Conservation (phyloP, 2,888 invertebrate genomes). For the Polylopha cassiicola region DNA sequence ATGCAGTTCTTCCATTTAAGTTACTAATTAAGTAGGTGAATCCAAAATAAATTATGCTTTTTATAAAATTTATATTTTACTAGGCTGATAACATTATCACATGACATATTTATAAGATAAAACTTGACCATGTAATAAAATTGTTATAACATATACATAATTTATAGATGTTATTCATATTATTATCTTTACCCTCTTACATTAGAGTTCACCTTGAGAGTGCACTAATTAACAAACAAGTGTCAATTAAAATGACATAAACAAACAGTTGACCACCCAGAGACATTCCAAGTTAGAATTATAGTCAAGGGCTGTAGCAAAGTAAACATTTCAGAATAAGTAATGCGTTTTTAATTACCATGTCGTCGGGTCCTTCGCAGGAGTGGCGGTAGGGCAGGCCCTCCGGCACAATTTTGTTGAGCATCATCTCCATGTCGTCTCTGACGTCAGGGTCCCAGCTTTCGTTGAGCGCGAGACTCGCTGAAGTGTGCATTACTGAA, state of each 20-base stretch:
- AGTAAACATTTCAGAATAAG: constrained; percentile 2
- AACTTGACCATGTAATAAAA: too few relatives aligned
- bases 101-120: too few relatives aligned
- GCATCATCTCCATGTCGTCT: constrained; percentile 99
- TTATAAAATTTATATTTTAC: too few relatives aligned
- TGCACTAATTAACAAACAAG: constrained; percentile 15
- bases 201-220: constrained; percentile 17
- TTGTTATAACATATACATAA: too few relatives aligned
- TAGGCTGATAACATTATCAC: too few relatives aligned
- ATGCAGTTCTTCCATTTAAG: too few relatives aligned
- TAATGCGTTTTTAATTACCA: constrained; percentile 81
- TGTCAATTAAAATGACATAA: constrained; percentile 16
- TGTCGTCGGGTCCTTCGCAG: constrained; percentile 98
- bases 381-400: constrained; percentile 96
- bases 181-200: too few relatives aligned
- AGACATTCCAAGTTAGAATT: constrained; percentile 13
- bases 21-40: too few relatives aligned
- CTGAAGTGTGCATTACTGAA: constrained; percentile 98
- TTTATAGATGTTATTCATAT: too few relatives aligned
- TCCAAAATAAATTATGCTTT: too few relatives aligned
- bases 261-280: constrained; percentile 12
- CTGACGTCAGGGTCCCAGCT: constrained; percentile 99
- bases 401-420: constrained; percentile 99
- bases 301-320: constrained; percentile 13
- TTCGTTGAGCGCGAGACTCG: constrained; percentile 97